These are phyloP conservation scores for Nomia melanderi DNA, from an alignment of 1,140 invertebrate genomes.

Conservation along the genomic window DNA sequence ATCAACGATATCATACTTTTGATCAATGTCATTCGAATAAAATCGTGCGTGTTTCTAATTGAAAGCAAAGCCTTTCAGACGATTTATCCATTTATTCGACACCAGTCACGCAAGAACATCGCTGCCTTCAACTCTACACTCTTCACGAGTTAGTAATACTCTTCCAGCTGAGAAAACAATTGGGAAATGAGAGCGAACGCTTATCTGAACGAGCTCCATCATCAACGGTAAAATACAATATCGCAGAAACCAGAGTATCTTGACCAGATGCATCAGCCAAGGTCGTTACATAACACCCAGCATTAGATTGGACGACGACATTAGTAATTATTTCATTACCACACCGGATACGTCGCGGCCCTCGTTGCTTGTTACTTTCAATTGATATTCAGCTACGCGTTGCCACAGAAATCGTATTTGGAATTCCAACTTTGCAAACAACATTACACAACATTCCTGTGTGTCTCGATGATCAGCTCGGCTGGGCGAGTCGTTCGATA, in stretches of 20 bases:
- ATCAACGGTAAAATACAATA: constrained; percentile 6
- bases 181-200: neutral
- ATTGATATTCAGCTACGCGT: constrained; percentile 61
- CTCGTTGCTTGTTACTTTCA: constrained; percentile 68
- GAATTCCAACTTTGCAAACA: constrained; percentile 31
- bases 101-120: neutral
- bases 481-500: neutral
- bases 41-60: too few relatives aligned
- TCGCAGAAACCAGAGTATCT: neutral
- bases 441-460: neutral
- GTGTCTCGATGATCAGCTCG: too few relatives aligned
- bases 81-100: neutral
- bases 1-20: too few relatives aligned
- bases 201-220: neutral
- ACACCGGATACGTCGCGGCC: constrained; percentile 64
- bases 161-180: neutral
- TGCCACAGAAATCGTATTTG: constrained; percentile 24
- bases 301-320: constrained; percentile 46
- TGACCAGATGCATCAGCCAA: constrained; percentile 27
- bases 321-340: constrained; percentile 73
- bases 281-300: constrained; percentile 54
- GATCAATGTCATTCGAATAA: too few relatives aligned
- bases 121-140: neutral
- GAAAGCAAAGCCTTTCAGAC: neutral
- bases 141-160: neutral